These are phyloP conservation scores for Hippocampus guttulatus DNA, from an alignment of 2,113 vertebrate genomes.

Conservation along the genomic window DNA sequence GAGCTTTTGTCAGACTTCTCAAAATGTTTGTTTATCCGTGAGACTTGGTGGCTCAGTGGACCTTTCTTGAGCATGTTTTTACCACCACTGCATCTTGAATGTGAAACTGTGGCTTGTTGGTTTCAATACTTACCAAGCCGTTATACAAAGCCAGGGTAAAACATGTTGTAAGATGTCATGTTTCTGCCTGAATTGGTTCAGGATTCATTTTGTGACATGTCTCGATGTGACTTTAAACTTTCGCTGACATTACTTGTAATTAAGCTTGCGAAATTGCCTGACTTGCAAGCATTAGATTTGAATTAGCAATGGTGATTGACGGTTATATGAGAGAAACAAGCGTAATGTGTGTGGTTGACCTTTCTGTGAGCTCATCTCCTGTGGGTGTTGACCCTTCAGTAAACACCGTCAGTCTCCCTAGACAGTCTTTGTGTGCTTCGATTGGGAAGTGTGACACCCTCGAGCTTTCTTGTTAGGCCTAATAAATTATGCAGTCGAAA, in stretches of 20 bases:
- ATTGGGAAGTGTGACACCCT: conserved; percentile 23
- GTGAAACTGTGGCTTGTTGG: conserved; percentile 38
- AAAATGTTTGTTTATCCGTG: conserved; percentile 53
- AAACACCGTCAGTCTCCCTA: conserved; percentile 49
- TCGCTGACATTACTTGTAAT: conserved; percentile 57
- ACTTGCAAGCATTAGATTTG: conserved; percentile 31
- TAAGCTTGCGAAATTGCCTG: conserved; percentile 48
- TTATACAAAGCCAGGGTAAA: conserved; percentile 44
- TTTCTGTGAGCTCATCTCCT: conserved; percentile 40
- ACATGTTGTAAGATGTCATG: conserved; percentile 48
- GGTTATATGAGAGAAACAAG: conserved; percentile 32
- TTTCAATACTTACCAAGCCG: conserved; percentile 52
- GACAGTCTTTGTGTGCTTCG: conserved; percentile 18
- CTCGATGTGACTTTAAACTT: conserved; percentile 51
- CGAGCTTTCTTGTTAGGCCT: conserved; percentile 36
- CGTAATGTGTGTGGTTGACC: conserved; percentile 48
- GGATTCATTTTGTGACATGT: conserved; percentile 41
- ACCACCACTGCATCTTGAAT: conserved; percentile 25
- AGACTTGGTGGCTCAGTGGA: conserved; percentile 22
- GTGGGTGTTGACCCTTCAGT: conserved; percentile 51
- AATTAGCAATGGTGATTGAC: conserved; percentile 45
- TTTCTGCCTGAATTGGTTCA: conserved; percentile 30
- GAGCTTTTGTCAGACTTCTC: conserved; percentile 49
- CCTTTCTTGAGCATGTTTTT: conserved; percentile 22
- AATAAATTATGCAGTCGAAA: conserved; percentile 46